Conservation (phyloP, 2,888 invertebrate species). For the Andrena praecox region DNA sequence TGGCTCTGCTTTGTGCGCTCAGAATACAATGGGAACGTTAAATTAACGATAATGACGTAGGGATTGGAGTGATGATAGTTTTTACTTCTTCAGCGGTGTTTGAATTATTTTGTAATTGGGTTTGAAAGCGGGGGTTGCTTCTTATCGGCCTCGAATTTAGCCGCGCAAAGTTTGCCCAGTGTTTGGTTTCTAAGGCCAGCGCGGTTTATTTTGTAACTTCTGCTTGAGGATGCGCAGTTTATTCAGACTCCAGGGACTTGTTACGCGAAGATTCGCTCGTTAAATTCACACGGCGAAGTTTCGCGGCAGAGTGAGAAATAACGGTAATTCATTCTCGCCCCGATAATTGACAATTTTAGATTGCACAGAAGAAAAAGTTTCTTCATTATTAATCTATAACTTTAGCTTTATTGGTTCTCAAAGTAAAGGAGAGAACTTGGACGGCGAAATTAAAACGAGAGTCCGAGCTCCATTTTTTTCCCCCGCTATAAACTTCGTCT, state of each 20-base stretch:
- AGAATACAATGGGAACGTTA: too few species aligned
- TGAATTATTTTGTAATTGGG: neutral
- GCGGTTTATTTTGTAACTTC: constrained; percentile 12
- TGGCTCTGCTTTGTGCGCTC: too few species aligned
- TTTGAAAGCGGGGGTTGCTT: neutral
- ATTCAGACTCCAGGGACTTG: constrained; percentile 27
- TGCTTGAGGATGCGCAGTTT: constrained; percentile 2
- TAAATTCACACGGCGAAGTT: constrained; percentile 52
- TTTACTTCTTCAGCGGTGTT: neutral
- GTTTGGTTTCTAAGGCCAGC: neutral
- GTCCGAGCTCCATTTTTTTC: constrained; percentile 47
- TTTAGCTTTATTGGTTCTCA: constrained; percentile 60
- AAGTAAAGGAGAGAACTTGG: constrained; percentile 51
- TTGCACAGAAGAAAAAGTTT: constrained; percentile 43
- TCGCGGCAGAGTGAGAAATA: constrained; percentile 48
- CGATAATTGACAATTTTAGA: constrained; percentile 61
- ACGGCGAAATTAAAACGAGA: constrained; percentile 53
- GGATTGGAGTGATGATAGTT: neutral
- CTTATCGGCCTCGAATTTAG: neutral
- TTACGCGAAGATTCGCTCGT: constrained; percentile 44
- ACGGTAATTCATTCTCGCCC: constrained; percentile 54
- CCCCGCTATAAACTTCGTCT: constrained; percentile 44
- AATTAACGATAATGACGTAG: too few species aligned
- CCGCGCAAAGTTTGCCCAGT: neutral
- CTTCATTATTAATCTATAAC: constrained; percentile 62